Evolutionary conservation across 2,888 invertebrate species (phyloP), one percentile per base, ranked within the genome.

Genomic region (Aplocera efformata): DNA sequence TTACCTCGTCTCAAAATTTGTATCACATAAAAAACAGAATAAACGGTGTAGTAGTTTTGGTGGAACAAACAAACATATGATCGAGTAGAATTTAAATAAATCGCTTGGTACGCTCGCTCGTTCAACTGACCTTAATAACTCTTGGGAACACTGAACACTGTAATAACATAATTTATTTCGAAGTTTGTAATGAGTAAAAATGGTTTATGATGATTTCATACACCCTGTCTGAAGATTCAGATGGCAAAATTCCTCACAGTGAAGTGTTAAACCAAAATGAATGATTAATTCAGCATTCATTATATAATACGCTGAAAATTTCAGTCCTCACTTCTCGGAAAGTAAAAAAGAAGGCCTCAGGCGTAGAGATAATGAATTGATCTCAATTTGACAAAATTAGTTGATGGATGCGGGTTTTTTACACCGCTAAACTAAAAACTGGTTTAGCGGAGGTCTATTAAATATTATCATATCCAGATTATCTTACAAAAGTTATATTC

Each of bases 241-340:
- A 45, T 40, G 30, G 30, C 20, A 9, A 33, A 34, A 20, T 32
- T 32, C 42, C 32, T 25, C 32, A 27, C 23, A 30, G 35, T 36
- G 30, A 42, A 48, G 41, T 39, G 48, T 36, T 41, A 42, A 29
- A 34, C 30, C 36, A 48, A n/a, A n/a, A n/a, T n/a, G n/a, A n/a
- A n/a, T 53, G 53, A 53, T 48, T 53, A 42, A 53, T 53, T 53
- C 48, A 40, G 26, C 20, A 32, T 34, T 48, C 48, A 48, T 53
- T 50, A 48, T 28, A 38, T 24, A 25, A 32, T 33, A 34, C 27
- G 31, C 40, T 45, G 42, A 41, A 47, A 42, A 40, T 41, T 47
- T 28, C 33, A 24, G 25, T 30, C 17, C 32, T 46, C 39, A 38
- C 29, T 32, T 32, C 31, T 17, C 13, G 2, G 13, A 29, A 31